Evolutionary conservation across 1,140 invertebrate species (phyloP).

Genomic region (Microvelia longipes): DNA sequence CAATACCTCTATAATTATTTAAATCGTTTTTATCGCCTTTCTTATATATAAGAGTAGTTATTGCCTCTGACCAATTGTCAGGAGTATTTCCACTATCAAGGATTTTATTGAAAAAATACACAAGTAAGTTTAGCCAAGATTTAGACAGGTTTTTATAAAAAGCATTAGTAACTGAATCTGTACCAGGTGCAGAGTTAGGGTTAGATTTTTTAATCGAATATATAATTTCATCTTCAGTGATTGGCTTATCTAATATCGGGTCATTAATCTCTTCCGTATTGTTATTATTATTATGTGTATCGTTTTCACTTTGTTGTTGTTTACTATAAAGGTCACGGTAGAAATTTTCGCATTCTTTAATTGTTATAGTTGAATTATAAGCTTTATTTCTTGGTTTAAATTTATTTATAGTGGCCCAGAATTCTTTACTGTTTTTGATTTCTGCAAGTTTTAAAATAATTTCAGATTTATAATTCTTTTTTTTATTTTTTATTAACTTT

Average conservation of each 20-base stretch:
- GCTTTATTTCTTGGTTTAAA: background rate
- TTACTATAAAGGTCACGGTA: background rate
- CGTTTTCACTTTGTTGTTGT: background rate
- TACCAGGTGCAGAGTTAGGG: background rate
- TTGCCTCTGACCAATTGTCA: background rate
- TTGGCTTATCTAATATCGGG: background rate
- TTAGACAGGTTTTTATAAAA: background rate
- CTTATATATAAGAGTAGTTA: background rate
- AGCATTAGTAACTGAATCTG: background rate
- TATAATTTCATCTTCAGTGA: background rate
- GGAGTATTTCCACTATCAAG: background rate
- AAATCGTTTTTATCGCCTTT: background rate
- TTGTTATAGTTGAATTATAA: background rate
- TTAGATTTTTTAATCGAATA: background rate
- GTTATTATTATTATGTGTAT: background rate
- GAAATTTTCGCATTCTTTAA: background rate
- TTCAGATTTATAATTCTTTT: background rate
- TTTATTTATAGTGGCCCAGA: background rate
- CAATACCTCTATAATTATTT: background rate
- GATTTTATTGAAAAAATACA: background rate
- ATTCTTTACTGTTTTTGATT: background rate
- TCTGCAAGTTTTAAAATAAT: background rate
- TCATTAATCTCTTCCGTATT: background rate
- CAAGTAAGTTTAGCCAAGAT: background rate
- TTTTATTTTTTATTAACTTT: background rate